A percentile compares a stretch with the other conserved stretches of the same genome.
phyloP scores from a whole-genome alignment of 2,888 invertebrate genomes.

The Caenorhabditis sp. region DNA sequence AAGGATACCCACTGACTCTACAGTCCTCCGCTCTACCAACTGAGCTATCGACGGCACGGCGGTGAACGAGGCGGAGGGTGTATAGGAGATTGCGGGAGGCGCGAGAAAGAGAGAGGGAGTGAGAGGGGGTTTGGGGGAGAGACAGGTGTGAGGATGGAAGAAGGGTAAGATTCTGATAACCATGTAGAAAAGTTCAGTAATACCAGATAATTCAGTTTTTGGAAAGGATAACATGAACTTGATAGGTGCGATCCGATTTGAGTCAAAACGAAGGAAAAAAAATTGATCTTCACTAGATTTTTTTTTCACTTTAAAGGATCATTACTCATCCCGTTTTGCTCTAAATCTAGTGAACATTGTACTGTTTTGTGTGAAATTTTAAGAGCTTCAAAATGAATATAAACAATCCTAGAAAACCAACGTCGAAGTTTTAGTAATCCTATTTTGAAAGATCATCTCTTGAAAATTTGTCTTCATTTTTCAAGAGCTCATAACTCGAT shows the following conservation, averaged over 20 bases:
- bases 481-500: too few species aligned
- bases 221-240: too few species aligned
- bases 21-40: slow-evolving; percentile 75
- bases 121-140: not conserved
- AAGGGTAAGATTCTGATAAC: not conserved
- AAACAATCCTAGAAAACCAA: too few species aligned
- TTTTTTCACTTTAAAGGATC: too few species aligned
- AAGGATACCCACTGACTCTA: slow-evolving; percentile 71
- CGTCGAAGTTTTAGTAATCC: too few species aligned
- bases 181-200: not conserved
- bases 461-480: too few species aligned
- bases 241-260: too few species aligned
- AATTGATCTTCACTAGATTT: not conserved
- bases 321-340: too few species aligned
- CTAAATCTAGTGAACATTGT: too few species aligned
- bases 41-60: slow-evolving; percentile 58
- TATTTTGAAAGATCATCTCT: too few species aligned
- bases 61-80: not conserved
- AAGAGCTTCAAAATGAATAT: too few species aligned
- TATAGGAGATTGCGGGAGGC: not conserved
- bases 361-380: too few species aligned
- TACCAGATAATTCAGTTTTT: not conserved
- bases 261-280: not conserved
- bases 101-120: not conserved
- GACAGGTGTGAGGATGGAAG: not conserved